Base-by-base conservation (phyloP, 2,113 vertebrate species). In the Lasiurus borealis region DNA sequence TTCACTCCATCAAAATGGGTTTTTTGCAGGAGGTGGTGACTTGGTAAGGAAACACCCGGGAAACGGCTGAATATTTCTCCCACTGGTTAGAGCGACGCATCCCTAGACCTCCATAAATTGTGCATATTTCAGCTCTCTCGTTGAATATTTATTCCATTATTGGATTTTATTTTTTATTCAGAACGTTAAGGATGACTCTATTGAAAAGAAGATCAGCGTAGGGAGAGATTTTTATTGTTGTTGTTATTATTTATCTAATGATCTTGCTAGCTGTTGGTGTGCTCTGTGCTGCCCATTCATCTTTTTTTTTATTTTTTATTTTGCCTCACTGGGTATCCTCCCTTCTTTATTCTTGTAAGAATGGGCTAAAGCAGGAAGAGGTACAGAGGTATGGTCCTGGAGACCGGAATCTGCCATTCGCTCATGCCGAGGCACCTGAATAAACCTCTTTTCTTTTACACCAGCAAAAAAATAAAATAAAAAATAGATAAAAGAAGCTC, bases 131-230 rank as follows among this genome's bases (percentile, higher is more conserved):
- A 81, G 64, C 25, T 92, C 25, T 93, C n/a, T 21, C 90, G 50
- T n/a, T 80, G 88, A 95, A 86, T 94, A 96, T 83, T 90, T 96
- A 85, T 96, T 86, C 44, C 54, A 84, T 72, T 69, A 73, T 75
- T 80, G 86, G 46, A 84, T 87, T 93, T 91, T 92, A 80, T 46
- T 96, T 95, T 95, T 86, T 31, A 80, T 66, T 8, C 23, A 50
- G 59, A 85, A 12, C 9, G 0, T 91, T 34, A 86, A 75, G 54
- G 93, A 75, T 94, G 91, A 92, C 92, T 84, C 19, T 66, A 31
- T 59, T 93, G 83, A 46, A 93, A 95, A 90, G 19, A 59, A 72
- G n/a, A 46, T 34, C 68, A 46, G 44, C 23, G 27, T 78, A 85
- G 29, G 64, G 31, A 18, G 14, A 31, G 64, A 31, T 69, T 34